Base-by-base conservation (phyloP, 2,888 invertebrate species). In the Orchesellides sinensis region DNA sequence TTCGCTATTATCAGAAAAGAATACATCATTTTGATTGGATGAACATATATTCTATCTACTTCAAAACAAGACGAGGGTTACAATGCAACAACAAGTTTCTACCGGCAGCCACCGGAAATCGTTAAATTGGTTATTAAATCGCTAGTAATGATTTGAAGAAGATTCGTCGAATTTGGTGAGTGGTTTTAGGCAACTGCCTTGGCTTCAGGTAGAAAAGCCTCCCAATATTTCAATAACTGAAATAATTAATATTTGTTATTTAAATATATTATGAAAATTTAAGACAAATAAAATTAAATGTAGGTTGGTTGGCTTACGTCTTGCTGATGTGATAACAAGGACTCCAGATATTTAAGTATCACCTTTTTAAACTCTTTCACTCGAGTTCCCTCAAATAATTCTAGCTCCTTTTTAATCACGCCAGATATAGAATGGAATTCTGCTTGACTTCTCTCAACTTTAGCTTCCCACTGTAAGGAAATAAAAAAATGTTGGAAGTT, bases 391-490 rank as follows among this genome's bases (percentile, higher is more conserved):
- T 98, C 98, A 91, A 98, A 98, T 70, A 96, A 92, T 88, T 96
- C 96, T 90, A 98, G 93, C 91, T 99, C 98, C 88, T 95, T 95
- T 90, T 97, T 96, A 87, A 99, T 98, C 91, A 96, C 96, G 88
- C 94, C 94, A 1, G 96, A 98, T 89, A 98, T 98, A 89, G 95
- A 94, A 90, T 98, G 97, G 91, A 99, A 99, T 89, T 98, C 98
- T 88, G 96, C 96, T 90, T 98, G 97, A 0, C 98, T 96, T 85
- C 98, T 94, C 89, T 98, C 98, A n/a, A 98, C 98, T 91, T 98
- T 98, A 0, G 95, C 92, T 90, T 98, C 97, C 98, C 97, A 97
- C 95, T 97, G 89, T 14, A 79, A 70, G 27, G 2, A 40, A n/a
- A n/a, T 5, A 63, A 32, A 19, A 35, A 65, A 32, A 32, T 66